Conservation (phyloP, 2,113 vertebrate species). For the Fulica atra region DNA sequence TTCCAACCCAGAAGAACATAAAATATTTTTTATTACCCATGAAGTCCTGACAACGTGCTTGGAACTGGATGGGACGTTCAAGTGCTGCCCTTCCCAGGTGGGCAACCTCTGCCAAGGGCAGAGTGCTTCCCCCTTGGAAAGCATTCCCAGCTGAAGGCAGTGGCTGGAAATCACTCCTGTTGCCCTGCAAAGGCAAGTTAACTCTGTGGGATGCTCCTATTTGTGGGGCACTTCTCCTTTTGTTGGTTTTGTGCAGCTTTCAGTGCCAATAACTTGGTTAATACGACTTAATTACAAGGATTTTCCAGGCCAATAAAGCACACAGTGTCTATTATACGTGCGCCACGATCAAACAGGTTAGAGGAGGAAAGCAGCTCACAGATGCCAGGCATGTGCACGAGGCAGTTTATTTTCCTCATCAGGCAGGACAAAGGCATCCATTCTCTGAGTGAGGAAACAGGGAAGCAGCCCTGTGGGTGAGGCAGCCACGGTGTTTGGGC, state of each 20-base stretch:
- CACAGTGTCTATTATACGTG: not conserved
- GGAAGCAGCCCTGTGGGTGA: not conserved
- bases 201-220: not conserved
- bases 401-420: not conserved
- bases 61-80: not conserved
- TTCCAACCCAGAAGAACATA: not conserved
- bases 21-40: not conserved
- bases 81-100: not conserved
- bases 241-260: not conserved
- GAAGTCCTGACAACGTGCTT: not conserved
- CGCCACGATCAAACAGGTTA: not conserved
- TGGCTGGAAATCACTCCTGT: not conserved
- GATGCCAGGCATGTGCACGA: rapidly evolving
- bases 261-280: not conserved
- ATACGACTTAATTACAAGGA: not conserved
- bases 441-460: not conserved
- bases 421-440: not conserved
- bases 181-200: not conserved
- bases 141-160: not conserved
- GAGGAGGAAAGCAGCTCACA: not conserved
- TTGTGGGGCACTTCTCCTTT: not conserved
- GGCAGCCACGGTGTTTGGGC: rapidly evolving
- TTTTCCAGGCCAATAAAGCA: not conserved
- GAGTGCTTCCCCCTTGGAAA: not conserved
- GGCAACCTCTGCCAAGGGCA: not conserved